Evolutionary conservation across 2,797 vertebrate species (phyloP), one percentile per base, ranked within the genome.

Genomic region (Poeciliopsis gracilis): DNA sequence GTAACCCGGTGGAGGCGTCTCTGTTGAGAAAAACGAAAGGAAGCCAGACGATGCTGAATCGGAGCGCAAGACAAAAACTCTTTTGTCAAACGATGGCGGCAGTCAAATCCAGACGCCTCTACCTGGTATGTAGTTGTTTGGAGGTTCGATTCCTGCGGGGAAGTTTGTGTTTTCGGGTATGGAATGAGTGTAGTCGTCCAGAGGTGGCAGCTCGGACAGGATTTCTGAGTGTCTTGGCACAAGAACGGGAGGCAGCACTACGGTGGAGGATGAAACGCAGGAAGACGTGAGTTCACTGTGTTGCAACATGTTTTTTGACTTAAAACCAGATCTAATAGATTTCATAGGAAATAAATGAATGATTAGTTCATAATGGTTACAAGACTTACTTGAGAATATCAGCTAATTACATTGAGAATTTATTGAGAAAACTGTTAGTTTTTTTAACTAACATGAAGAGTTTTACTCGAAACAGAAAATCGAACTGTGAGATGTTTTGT

Each of bases 141-240:
- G 98, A 86, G 98, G 98, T 92, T 99, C 98, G 38, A 99, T 99
- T 89, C 98, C 98, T 73, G 97, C 97, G 69, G 98, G 98, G 84
- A 99, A 99, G 91, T 99, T 99, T 96, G 98, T 99, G 96, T 99
- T 99, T 94, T 99, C 98, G 71, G 98, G 98, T 96, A 99, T 99
- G 95, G 98, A 99, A 96, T 99, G 98, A 86, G 97, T 98, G 88
- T 99, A 99, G 91, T 99, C 98, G 79, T 99, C 98, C 43, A 99
- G 95, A 86, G 97, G 97, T 0, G 98, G 98, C 79, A 99, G 95
- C 84, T 99, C 98, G 11, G 98, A 98, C 79, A 99, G 92, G 91
- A 99, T 99, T 93, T 99, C 98, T 15, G 98, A 97, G 92, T 99
- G 98, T 91, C 98, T 97, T 3, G 98, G 98, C 95, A 99, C 98